Conservation (phyloP, 2,797 vertebrate genomes). For the Setipinna tenuifilis region DNA sequence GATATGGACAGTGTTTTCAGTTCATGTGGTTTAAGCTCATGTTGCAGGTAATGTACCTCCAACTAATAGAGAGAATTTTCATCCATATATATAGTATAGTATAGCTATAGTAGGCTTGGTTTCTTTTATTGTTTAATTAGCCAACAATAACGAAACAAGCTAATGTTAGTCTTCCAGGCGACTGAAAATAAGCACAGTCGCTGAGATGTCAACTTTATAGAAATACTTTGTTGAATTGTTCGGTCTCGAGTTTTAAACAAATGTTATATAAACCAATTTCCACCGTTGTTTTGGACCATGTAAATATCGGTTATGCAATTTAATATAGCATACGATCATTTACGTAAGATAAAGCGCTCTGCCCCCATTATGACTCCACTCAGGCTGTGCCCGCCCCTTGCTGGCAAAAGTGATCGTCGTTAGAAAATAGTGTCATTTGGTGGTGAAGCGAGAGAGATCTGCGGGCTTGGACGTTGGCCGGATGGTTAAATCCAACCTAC, state of each 20-base stretch:
- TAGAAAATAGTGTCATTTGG: constrained; percentile 45
- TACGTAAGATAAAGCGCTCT: constrained; percentile 20
- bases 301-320: not conserved
- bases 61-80: not conserved
- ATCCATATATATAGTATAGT: not conserved
- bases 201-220: not conserved
- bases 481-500: constrained; percentile 99
- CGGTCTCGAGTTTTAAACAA: not conserved
- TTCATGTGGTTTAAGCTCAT: constrained; percentile 11
- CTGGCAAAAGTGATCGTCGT: constrained; percentile 7
- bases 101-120: not conserved
- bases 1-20: constrained; percentile 28
- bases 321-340: not conserved
- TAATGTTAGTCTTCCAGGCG: not conserved
- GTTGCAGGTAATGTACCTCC: constrained; percentile 4
- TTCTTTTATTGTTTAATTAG: not conserved
- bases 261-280: not conserved
- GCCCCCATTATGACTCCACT: not conserved
- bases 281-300: not conserved
- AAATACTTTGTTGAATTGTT: not conserved
- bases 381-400: not conserved
- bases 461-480: constrained; percentile 83
- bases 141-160: not conserved
- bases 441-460: constrained; percentile 60
- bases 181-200: not conserved